phyloP scores from a whole-genome alignment of 1,140 invertebrate species.

The Drosophila busckii region DNA sequence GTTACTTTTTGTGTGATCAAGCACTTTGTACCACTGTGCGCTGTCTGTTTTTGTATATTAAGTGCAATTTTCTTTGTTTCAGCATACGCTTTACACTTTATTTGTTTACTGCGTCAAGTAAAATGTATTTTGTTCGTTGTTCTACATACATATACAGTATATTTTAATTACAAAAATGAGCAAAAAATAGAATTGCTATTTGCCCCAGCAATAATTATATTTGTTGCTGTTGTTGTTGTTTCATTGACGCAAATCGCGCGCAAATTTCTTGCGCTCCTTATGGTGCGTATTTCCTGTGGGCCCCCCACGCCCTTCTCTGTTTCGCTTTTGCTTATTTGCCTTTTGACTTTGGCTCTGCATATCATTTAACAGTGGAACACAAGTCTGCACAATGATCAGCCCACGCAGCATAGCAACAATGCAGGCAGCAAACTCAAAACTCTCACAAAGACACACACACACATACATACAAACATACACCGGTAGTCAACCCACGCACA shows the following conservation, averaged over 20 bases:
- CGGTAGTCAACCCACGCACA: conserved; percentile 41
- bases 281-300: conserved; percentile 64
- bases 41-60: conserved; percentile 13
- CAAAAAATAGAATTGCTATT: conserved; percentile 11
- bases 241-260: conserved; percentile 73
- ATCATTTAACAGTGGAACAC: conserved; percentile 67
- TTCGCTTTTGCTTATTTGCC: conserved; percentile 22
- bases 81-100: conserved; percentile 58
- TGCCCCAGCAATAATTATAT: conserved; percentile 3
- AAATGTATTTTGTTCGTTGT: conserved; percentile 62
- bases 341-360: conserved; percentile 52
- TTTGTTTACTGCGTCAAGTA: conserved; percentile 58
- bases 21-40: conserved; percentile 50
- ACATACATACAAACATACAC: neutral
- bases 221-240: conserved; percentile 23
- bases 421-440: conserved; percentile 10
- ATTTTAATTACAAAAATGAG: conserved; percentile 60
- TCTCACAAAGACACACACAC: neutral
- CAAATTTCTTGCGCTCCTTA: conserved; percentile 48
- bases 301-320: conserved; percentile 22
- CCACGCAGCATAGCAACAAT: conserved; percentile 45
- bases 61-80: conserved; percentile 43
- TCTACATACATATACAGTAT: no score
- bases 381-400: conserved; percentile 60
- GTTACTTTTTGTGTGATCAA: conserved; percentile 58